Evolutionary conservation across 2,113 vertebrate genomes (phyloP), one percentile per base, ranked within the genome.

Genomic region (Colaptes auratus): DNA sequence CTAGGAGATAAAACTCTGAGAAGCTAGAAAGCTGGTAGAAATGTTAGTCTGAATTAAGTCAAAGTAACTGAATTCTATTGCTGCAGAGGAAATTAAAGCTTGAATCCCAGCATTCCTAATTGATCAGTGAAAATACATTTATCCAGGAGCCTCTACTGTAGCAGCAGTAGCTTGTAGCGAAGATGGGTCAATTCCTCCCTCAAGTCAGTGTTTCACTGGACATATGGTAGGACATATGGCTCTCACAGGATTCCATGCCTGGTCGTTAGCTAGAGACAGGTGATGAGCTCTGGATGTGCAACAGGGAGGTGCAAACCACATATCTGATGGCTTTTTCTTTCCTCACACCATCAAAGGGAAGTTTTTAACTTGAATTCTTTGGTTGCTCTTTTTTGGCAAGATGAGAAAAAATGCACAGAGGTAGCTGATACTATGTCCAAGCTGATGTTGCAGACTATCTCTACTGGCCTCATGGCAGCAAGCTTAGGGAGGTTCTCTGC

Each of bases 141-240:
- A 42, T 94, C 44, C 35, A n/a, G 88, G 46, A 91, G 55, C 36
- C 24, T 42, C 0, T 1, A 25, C 42, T 56, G 42, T n/a, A 55
- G 67, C 35, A 76, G 69, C 50, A n/a, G 28, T 27, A 23, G 46
- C 0, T 17, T 25, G 27, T 5, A 27, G 65, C 12, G 64, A 70
- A 52, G 72, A 36, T 0, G 1, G 81, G 55, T 30, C 35, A 2
- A 0, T 66, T 50, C 1, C 1, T 67, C 2, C 39, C 35, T 33
- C 1, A 1, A 35, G 77, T 79, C 23, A 15, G 70, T 0, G 0
- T 58, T 44, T 50, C 73, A 64, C 20, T 67, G 90, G 79, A 39
- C 53, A 42, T 74, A 73, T 7, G 64, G 82, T 46, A 28, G 81
- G 53, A 86, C 73, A 42, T 61, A 77, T 7, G 87, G 89, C 81